Evolutionary conservation across 1,140 invertebrate species (phyloP).

Genomic region (Drosophila parvula): DNA sequence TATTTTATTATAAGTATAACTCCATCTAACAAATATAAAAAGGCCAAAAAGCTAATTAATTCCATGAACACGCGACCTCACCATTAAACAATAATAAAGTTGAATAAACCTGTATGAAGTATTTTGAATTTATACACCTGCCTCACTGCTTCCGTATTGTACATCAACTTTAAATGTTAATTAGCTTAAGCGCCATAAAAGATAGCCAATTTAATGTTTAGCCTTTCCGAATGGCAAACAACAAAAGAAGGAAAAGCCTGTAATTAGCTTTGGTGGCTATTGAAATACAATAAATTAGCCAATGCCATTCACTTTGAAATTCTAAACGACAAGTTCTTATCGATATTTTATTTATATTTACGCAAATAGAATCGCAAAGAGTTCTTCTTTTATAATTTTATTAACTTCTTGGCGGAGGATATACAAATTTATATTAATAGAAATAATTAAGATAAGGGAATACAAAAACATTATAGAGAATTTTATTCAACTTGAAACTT

Average conservation of each 20-base stretch:
- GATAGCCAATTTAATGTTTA: slow-evolving; percentile 24
- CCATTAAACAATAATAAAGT: slow-evolving; percentile 2
- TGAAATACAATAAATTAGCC: slow-evolving; percentile 5
- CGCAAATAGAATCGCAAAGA: background rate
- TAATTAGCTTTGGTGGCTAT: slow-evolving; percentile 12
- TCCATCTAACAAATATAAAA: background rate
- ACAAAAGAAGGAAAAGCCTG: slow-evolving; percentile 18
- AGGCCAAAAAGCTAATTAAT: background rate
- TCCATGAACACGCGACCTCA: slow-evolving; percentile 10
- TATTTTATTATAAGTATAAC: background rate
- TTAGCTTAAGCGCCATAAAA: slow-evolving; percentile 32
- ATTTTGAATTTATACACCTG: slow-evolving; percentile 14
- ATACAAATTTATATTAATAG: too few species aligned
- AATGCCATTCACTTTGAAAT: slow-evolving; percentile 2
- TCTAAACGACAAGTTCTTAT: background rate
- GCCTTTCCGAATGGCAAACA: slow-evolving; percentile 34
- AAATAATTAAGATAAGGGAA: too few species aligned
- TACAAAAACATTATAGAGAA: background rate
- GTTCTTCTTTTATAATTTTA: background rate
- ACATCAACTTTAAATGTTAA: slow-evolving; percentile 30
- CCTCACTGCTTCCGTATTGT: slow-evolving; percentile 12
- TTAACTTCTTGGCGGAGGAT: too few species aligned
- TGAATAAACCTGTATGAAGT: slow-evolving; percentile 14
- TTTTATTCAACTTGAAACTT: background rate
- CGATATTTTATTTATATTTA: background rate